These are phyloP conservation scores for Drosophila funebris DNA, from an alignment of 1,140 invertebrate species.

Conservation along the genomic window DNA sequence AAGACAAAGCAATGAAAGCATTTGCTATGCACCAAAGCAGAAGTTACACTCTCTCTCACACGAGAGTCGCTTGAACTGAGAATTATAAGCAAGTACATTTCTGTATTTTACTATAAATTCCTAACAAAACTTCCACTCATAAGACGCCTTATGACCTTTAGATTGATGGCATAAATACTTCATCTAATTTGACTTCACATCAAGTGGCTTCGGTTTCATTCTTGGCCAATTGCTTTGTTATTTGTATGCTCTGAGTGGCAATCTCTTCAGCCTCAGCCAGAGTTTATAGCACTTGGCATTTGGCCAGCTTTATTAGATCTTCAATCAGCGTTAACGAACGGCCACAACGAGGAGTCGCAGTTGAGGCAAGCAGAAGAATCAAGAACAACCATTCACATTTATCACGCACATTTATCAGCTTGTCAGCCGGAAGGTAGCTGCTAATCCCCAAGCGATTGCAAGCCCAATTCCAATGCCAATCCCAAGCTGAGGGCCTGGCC, in stretches of 20 bases:
- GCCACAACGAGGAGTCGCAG: background rate
- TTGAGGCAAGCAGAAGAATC: slow-evolving; percentile 4
- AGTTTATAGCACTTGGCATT: slow-evolving; percentile 41
- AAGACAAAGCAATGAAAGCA: background rate
- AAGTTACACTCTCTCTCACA: no score
- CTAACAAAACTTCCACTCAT: background rate
- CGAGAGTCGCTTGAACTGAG: no score
- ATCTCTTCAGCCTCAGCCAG: background rate
- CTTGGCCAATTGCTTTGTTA: slow-evolving; percentile 17
- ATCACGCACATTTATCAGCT: slow-evolving; percentile 80
- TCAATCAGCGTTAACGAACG: slow-evolving; percentile 59
- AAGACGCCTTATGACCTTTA: background rate
- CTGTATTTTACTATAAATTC: background rate
- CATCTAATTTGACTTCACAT: background rate
- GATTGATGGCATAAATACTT: background rate
- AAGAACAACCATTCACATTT: slow-evolving; percentile 53
- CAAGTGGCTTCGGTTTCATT: background rate
- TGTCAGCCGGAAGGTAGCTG: slow-evolving; percentile 66
- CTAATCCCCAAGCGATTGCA: slow-evolving; percentile 32
- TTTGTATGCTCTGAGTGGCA: background rate
- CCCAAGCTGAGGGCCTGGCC: background rate
- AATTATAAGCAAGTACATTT: no score
- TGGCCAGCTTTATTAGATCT: slow-evolving; percentile 54
- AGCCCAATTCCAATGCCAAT: slow-evolving; percentile 13
- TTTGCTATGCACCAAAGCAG: background rate